A percentile compares a stretch with the other conserved stretches of the same genome.
These are phyloP conservation scores for Aldabrachelys gigantea DNA, from an alignment of 2,113 vertebrate genomes.

Conservation along the genomic window DNA sequence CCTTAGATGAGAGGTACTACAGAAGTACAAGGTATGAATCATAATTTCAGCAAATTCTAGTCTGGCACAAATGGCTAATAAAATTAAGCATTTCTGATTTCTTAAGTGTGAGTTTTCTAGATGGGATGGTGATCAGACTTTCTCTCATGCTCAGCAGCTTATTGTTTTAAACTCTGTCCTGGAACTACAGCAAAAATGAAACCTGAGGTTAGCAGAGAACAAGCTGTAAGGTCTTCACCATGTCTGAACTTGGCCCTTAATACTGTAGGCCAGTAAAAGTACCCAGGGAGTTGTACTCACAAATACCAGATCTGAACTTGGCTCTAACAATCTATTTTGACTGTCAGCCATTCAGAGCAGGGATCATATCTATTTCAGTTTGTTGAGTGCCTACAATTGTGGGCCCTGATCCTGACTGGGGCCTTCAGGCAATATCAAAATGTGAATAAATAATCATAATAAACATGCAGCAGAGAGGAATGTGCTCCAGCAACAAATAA, in stretches of 20 bases:
- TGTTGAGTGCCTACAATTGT: not conserved
- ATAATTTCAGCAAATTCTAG: conserved; percentile 37
- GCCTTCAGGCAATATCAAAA: not conserved
- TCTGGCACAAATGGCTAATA: not conserved
- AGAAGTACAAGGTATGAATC: conserved; percentile 51
- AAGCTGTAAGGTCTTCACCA: not conserved
- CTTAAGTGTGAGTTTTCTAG: no score
- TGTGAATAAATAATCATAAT: not conserved
- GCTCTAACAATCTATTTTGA: not conserved
- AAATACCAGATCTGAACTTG: not conserved
- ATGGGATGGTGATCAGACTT: not conserved
- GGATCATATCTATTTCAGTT: not conserved
- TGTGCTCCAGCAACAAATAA: not conserved
- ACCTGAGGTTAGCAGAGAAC: not conserved
- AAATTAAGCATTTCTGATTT: rapidly evolving
- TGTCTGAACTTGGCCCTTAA: not conserved
- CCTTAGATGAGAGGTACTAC: not conserved
- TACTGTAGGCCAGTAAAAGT: not conserved
- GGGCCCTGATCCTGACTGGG: not conserved
- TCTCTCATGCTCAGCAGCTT: no score
- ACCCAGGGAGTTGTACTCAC: not conserved
- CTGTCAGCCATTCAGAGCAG: not conserved
- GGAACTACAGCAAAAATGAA: not conserved
- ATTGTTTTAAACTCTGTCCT: not conserved
- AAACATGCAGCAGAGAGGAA: not conserved